Evolutionary conservation across 2,888 invertebrate genomes (phyloP).

Genomic region (Loripinus fragilis): DNA sequence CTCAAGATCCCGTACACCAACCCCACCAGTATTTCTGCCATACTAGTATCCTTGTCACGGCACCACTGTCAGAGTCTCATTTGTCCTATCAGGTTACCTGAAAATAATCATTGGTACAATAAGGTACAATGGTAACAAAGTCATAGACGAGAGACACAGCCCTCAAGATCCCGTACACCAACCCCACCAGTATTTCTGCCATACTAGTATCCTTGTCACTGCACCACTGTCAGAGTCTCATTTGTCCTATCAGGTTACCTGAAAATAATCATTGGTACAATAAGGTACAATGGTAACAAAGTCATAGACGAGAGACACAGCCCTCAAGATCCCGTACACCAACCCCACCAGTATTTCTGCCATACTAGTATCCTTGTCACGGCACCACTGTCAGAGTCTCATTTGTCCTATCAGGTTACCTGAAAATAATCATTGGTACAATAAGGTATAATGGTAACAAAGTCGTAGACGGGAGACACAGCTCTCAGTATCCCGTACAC

Average conservation of each 20-base stretch:
- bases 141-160: constrained; percentile 90
- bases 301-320: constrained; percentile 90
- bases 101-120: no score
- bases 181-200: constrained; percentile 66
- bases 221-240: no score
- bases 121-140: constrained; percentile 94
- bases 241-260: no score
- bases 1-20: constrained; percentile 75
- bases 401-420: no score
- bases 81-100: no score
- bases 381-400: no score
- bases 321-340: constrained; percentile 75
- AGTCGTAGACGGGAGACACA: constrained; percentile 90
- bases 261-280: no score
- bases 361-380: constrained; percentile 49
- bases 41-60: constrained; percentile 17
- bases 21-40: constrained; percentile 68
- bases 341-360: constrained; percentile 64
- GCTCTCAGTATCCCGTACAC: constrained; percentile 76
- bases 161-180: constrained; percentile 75
- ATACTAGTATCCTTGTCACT: constrained; percentile 38
- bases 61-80: no score
- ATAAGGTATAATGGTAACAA: constrained; percentile 95
- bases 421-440: no score
- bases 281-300: constrained; percentile 95